Base-by-base conservation (phyloP, 2,113 vertebrate species). In the Daubentonia madagascariensis region DNA sequence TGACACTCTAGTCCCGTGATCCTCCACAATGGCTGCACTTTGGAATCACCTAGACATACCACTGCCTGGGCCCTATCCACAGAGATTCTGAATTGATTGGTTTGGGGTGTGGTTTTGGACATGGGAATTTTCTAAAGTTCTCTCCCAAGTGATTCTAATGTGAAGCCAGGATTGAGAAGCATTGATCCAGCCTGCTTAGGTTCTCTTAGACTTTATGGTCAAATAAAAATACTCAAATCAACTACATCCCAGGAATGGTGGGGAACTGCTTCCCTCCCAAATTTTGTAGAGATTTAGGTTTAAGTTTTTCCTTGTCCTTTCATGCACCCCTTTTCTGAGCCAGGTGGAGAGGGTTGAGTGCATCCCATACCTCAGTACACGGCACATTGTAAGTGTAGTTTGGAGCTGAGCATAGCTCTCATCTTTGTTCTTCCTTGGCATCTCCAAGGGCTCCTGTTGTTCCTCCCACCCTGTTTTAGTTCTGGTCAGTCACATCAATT, bases 311-410 rank as follows among this genome's bases (percentile, higher is more conserved):
- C 61, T 14, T 30, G 23, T 68, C 4, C 28, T 22, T 37, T 45
- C 30, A 30, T 1, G 13, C 20, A 84, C 1, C 28, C 20, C 20
- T 57, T 22, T 3, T 57, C 7, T 57, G 54, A 57, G 20, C 54
- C 32, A n/a, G 37, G 1, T 57, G 5, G 20, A 65, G 9, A 75
- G 6, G 4, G 35, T 1, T 45, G 57, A 67, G n/a, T 37, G 67
- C 22, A 2, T 63, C 22, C 5, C 4, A 14, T 2, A 76, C 5
- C 18, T 35, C 65, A 9, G 25, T 54, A 54, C n/a, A 23, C 20
- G 20, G 25, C 40, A 54, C 9, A 28, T 3, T 6, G 6, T 52
- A 9, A 28, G 25, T 52, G 32, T 32, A 4, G 0, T 7, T 1
- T 45, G 54, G 54, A n/a, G 17, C 32, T 50, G 50, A 76, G 43